phyloP scores from a whole-genome alignment of 2,797 vertebrate species.

The Sebastes cheni region DNA sequence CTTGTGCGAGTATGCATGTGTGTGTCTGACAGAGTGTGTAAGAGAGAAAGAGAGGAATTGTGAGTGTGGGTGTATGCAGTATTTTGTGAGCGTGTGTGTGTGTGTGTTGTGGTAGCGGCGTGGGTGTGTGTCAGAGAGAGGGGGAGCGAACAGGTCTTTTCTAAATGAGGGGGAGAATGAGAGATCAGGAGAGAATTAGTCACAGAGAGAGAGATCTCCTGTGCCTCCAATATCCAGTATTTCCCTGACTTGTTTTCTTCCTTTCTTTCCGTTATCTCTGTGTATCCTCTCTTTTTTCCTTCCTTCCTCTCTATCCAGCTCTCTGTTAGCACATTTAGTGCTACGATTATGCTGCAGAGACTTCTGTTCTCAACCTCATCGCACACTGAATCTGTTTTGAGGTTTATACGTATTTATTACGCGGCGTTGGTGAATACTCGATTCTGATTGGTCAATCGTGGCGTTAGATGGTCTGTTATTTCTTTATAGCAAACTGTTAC shows the following conservation, averaged over 20 bases:
- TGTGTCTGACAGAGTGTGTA: conserved; percentile 8
- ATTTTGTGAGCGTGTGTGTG: conserved; percentile 16
- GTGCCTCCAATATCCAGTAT: conserved; percentile 47
- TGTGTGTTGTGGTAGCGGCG: conserved; percentile 37
- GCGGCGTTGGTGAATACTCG: too few species aligned
- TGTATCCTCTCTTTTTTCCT: background rate
- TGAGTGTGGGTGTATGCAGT: conserved; percentile 58
- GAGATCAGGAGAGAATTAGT: conserved; percentile 69
- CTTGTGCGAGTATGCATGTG: background rate
- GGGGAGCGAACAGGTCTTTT: conserved; percentile 68
- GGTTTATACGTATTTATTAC: too few species aligned
- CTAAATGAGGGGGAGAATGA: conserved; percentile 69
- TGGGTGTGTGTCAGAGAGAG: conserved; percentile 63
- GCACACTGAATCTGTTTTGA: background rate
- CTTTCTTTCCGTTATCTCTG: background rate
- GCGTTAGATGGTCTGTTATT: too few species aligned
- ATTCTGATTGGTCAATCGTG: too few species aligned
- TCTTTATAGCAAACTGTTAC: too few species aligned
- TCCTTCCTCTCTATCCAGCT: background rate
- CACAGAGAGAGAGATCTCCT: conserved; percentile 59
- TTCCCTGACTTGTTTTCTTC: conserved; percentile 25
- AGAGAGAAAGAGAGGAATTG: conserved; percentile 44
- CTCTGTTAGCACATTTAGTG: background rate
- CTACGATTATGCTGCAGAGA: background rate
- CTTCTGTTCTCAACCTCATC: conserved; percentile 2